Evolutionary conservation across 2,113 vertebrate species (phyloP).

Genomic region (Sus scrofa): DNA sequence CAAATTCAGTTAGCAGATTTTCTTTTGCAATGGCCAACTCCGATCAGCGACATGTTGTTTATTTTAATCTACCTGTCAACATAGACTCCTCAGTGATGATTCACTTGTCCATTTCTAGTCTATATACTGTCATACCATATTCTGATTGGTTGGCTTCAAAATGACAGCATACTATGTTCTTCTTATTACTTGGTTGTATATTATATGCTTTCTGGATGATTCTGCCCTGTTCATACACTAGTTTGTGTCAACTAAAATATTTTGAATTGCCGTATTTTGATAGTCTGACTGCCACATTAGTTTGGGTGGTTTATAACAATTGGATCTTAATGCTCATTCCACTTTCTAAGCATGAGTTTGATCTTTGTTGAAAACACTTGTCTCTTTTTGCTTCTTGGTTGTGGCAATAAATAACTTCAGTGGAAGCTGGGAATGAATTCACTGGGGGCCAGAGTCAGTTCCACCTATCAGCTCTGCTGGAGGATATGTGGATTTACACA

Average conservation of each 20-base stretch:
- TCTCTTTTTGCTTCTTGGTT: not conserved
- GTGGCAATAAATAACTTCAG: not conserved
- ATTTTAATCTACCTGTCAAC: conserved; percentile 68
- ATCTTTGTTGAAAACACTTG: not conserved
- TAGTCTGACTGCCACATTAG: not conserved
- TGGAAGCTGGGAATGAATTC: not conserved
- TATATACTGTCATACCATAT: conserved; percentile 49
- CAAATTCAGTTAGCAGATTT: conserved; percentile 57
- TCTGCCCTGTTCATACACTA: not conserved
- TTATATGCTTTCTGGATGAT: not conserved
- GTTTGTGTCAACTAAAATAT: not conserved
- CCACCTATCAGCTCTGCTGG: not conserved
- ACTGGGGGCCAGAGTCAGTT: not conserved
- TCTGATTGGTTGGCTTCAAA: not conserved
- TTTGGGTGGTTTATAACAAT: not conserved
- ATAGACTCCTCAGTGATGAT: conserved; percentile 58
- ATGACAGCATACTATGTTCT: not conserved
- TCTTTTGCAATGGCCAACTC: conserved; percentile 26
- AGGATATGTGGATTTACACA: not conserved
- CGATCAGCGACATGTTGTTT: conserved; percentile 56
- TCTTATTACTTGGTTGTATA: not conserved
- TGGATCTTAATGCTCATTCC: not conserved
- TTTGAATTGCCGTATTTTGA: not conserved
- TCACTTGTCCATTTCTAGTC: conserved; percentile 40
- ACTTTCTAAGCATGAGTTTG: not conserved